Percentiles rank a stretch among this genome's conserved stretches.
Evolutionary conservation across 2,888 invertebrate genomes (phyloP).

Genomic region (Caenorhabditis japonica): DNA sequence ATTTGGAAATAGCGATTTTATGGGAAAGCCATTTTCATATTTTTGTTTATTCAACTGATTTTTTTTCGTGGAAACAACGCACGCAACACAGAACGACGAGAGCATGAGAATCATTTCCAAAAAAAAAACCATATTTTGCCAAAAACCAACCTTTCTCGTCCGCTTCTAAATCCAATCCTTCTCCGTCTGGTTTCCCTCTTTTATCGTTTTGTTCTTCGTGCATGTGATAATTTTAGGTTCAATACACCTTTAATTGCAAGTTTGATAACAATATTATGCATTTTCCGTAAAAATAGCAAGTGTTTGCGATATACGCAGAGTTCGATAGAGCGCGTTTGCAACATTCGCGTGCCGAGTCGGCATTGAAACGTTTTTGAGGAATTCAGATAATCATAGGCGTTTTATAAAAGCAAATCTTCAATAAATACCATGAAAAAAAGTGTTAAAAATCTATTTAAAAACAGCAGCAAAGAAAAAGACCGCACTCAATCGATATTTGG

Average conservation of each 20-base stretch:
- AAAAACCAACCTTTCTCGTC: too few species aligned
- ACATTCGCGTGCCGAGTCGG: background rate
- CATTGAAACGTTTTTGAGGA: constrained; percentile 2
- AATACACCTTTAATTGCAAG: constrained; percentile 29
- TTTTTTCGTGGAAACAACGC: too few species aligned
- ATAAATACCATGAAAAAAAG: too few species aligned
- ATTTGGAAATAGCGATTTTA: too few species aligned
- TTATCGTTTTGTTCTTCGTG: constrained; percentile 20
- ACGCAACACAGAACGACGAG: too few species aligned
- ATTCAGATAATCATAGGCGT: too few species aligned
- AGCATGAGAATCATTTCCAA: too few species aligned
- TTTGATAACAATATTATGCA: constrained; percentile 16
- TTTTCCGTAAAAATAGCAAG: constrained; percentile 6
- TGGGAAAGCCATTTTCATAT: too few species aligned
- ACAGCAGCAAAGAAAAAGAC: background rate
- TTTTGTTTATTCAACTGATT: too few species aligned
- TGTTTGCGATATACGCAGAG: constrained; percentile 7
- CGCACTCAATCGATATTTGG: background rate
- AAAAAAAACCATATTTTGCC: too few species aligned
- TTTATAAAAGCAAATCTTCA: too few species aligned
- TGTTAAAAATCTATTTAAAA: background rate
- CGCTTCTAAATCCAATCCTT: background rate
- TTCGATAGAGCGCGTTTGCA: constrained; percentile 16
- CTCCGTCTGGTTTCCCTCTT: background rate
- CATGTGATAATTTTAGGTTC: constrained; percentile 32